phyloP scores from a whole-genome alignment of 2,888 invertebrate genomes.

The Julus scanicus region DNA sequence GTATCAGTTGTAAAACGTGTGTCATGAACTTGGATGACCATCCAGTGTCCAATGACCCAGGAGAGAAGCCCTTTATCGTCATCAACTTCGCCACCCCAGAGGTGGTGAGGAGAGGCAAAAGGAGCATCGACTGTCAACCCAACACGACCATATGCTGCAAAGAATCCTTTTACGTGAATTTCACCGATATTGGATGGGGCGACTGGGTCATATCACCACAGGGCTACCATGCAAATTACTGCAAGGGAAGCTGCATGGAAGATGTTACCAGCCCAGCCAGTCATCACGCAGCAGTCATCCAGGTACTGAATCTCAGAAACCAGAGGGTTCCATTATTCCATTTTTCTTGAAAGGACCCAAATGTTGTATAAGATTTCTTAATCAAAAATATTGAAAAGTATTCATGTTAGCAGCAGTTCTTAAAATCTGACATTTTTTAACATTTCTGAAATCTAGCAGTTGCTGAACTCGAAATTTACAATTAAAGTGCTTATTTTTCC shows the following conservation, averaged over 20 bases:
- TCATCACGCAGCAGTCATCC: conserved; percentile 79
- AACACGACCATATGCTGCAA: conserved; percentile 77
- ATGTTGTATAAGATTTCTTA: too few relatives aligned
- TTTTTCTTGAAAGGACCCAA: too few relatives aligned
- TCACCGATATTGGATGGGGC: conserved; percentile 86
- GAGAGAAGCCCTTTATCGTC: conserved; percentile 77
- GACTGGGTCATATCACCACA: conserved; percentile 86
- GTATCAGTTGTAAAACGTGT: conserved; percentile 82
- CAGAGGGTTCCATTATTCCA: background rate
- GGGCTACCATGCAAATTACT: conserved; percentile 89
- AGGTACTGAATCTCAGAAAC: conserved; percentile 69
- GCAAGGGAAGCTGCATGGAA: conserved; percentile 81
- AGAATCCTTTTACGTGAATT: conserved; percentile 83
- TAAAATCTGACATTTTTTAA: too few relatives aligned
- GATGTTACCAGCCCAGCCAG: conserved; percentile 75
- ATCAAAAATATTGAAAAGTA: too few relatives aligned
- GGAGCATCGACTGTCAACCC: conserved; percentile 68
- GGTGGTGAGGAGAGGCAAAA: conserved; percentile 70
- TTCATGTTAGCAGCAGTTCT: too few relatives aligned
- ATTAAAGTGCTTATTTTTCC: too few relatives aligned
- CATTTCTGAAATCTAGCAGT: too few relatives aligned
- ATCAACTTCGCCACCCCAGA: conserved; percentile 71
- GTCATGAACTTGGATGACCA: conserved; percentile 72
- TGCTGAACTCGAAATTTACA: too few relatives aligned
- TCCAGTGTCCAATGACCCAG: conserved; percentile 69